Base-by-base conservation (phyloP, 2,797 vertebrate species). In the Trematomus bernacchii region DNA sequence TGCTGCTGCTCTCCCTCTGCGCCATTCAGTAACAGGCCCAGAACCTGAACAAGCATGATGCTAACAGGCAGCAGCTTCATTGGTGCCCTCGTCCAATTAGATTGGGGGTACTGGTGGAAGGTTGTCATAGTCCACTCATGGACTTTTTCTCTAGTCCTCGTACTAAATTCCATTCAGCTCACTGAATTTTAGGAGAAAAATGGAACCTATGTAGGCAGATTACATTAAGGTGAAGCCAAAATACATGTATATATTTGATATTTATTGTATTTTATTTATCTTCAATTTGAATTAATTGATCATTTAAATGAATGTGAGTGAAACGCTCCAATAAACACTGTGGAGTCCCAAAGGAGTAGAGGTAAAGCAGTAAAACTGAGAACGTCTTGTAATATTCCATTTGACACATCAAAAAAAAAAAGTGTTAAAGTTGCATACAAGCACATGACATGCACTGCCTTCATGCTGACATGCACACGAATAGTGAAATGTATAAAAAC, bases 401-500 rank as follows among this genome's bases (percentile, higher is more conserved):
- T 51, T 10, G 16, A 33, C 23, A 33, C 0, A 1, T 18, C 40
- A 54, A 19, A 3, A 8, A 19, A 19, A 44, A 9, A 37, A 63
- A 16, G 10, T 50, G 16, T 50, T 33, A 48, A 10, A 48, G 6
- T 44, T 73, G 19, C 30, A 15, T 5, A 19, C 10, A 3, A 8
- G 23, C 14, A 33, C 27, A 48, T 2, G 10, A 7, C 46, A 71
- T 46, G 48, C 42, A 43, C 21, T 33, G 42, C 40, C 19, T 37
- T 13, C 69, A 74, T 48, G 52, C 73, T 53, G 33, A 54, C 71
- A 61, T 61, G 62, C 59, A 80, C 18, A 55, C 33, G 59, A 9
- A 72, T 8, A 52, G 6, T 47, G 6, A 67, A 12, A 11, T 4
- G 15, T 43, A 27, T 46, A 13, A 55, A 51, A 37, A 6, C 47